phyloP scores from a whole-genome alignment of 2,888 invertebrate genomes.

The Hypselothyrea guttata region DNA sequence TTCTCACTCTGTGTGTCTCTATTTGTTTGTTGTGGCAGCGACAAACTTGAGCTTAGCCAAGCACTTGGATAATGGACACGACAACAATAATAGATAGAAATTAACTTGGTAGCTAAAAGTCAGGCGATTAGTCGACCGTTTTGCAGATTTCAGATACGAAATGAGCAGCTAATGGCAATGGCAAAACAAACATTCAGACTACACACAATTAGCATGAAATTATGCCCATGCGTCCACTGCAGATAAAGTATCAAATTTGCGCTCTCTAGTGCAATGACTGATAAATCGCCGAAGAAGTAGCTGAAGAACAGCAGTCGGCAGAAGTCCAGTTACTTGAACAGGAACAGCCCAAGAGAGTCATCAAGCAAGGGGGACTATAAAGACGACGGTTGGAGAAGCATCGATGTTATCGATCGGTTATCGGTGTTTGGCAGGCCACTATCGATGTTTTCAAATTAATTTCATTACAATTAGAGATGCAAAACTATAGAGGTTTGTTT shows the following conservation, averaged over 20 bases:
- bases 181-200: conserved; percentile 31
- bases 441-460: too few relatives aligned
- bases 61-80: conserved; percentile 41
- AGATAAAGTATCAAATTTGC: conserved; percentile 1
- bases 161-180: conserved; percentile 37
- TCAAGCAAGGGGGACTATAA: too few relatives aligned
- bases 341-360: too few relatives aligned
- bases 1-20: not conserved
- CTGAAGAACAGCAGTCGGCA: too few relatives aligned
- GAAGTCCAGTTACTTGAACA: too few relatives aligned
- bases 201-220: conserved; percentile 44
- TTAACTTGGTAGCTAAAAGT: conserved; percentile 53
- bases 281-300: too few relatives aligned
- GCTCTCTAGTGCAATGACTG: too few relatives aligned
- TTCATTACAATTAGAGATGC: too few relatives aligned
- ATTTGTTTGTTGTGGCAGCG: conserved; percentile 37
- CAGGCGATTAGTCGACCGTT: conserved; percentile 57
- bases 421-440: too few relatives aligned
- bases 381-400: too few relatives aligned
- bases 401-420: too few relatives aligned
- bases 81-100: conserved; percentile 64
- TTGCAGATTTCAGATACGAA: conserved; percentile 51
- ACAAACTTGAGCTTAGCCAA: conserved; percentile 55
- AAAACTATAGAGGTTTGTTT: too few relatives aligned
- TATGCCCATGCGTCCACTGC: conserved; percentile 2